Evolutionary conservation across 2,888 invertebrate genomes (phyloP), one percentile per base, ranked within the genome.

Genomic region (Venusia cambrica): DNA sequence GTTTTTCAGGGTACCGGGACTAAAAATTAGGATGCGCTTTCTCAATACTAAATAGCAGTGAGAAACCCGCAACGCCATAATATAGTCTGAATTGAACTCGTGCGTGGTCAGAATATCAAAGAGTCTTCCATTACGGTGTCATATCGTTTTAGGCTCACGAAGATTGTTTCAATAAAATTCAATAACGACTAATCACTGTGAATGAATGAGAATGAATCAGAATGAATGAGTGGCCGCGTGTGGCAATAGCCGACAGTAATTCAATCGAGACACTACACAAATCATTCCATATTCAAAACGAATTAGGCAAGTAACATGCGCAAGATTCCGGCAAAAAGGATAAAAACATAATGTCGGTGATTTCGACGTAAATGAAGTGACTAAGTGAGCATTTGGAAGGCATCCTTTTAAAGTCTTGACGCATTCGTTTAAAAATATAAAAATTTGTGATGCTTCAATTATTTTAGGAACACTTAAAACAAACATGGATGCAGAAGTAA

Each of bases 281-380:
- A 69, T 73, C 67, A 71, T 62, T 67, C 57, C 51, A 48, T 57
- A 57, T 57, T 66, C 54, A 62, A 65, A 62, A 57, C 46, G 53
- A 72, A 74, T 73, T 67, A 68, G 61, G 51, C 61, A 57, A 42
- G 44, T 62, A 45, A 41, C 46, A 54, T 40, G 42, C 45, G 37
- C 32, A 40, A 55, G 52, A 54, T 60, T 53, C 45, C 35, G 38
- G 45, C 34, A 36, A 28, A 52, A 51, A 52, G 34, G 38, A 45
- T 33, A 36, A 28, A 52, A 51, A 52, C 42, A 36, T 19, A 45
- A 33, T 48, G 52, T 57, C 53, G 61, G 56, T 29, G 16, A 33
- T 51, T 57, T 36, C 57, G 48, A 67, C 73, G 66, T 73, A 70
- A 72, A 68, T 62, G 49, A 51, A 59, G 61, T 77, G 76, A 76